A percentile compares a stretch with the other conserved stretches of the same genome.
These are phyloP conservation scores for Pseudobourletiella spinata DNA, from an alignment of 1,140 invertebrate species.

Conservation along the genomic window DNA sequence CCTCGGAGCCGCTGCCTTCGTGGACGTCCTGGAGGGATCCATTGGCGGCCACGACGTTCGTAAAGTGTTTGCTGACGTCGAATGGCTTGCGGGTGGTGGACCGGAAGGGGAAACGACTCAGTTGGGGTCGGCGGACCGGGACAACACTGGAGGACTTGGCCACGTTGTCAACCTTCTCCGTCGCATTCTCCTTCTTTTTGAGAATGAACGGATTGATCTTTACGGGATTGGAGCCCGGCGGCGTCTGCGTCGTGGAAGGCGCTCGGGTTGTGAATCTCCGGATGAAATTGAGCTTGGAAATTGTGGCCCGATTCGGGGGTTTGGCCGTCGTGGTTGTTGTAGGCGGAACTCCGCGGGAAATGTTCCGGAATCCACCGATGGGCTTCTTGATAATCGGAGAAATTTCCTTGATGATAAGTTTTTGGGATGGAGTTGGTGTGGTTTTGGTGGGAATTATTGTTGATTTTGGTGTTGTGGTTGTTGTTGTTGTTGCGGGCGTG, in stretches of 20 bases:
- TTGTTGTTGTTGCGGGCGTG: too few relatives aligned
- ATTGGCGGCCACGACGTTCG: constrained; percentile 1
- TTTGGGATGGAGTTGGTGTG: neutral
- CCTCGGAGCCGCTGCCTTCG: constrained; percentile 59
- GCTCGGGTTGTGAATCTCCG: constrained; percentile 26
- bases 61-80: constrained; percentile 13
- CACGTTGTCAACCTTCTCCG: neutral
- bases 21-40: constrained; percentile 43
- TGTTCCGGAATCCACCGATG: neutral
- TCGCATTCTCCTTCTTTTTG: too few relatives aligned
- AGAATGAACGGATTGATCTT: neutral
- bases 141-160: too few relatives aligned
- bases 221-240: neutral
- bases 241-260: constrained; percentile 1
- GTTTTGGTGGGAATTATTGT: too few relatives aligned
- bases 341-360: neutral
- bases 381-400: constrained; percentile 2
- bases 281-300: constrained; percentile 20
- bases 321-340: neutral
- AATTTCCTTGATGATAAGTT: constrained; percentile 34
- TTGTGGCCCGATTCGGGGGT: constrained; percentile 16
- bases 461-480: too few relatives aligned
- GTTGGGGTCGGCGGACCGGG: too few relatives aligned
- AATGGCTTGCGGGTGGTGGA: constrained; percentile 8
- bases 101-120: neutral